These are phyloP conservation scores for Zaprionus lachaisei DNA, from an alignment of 1,140 invertebrate genomes.

Conservation along the genomic window DNA sequence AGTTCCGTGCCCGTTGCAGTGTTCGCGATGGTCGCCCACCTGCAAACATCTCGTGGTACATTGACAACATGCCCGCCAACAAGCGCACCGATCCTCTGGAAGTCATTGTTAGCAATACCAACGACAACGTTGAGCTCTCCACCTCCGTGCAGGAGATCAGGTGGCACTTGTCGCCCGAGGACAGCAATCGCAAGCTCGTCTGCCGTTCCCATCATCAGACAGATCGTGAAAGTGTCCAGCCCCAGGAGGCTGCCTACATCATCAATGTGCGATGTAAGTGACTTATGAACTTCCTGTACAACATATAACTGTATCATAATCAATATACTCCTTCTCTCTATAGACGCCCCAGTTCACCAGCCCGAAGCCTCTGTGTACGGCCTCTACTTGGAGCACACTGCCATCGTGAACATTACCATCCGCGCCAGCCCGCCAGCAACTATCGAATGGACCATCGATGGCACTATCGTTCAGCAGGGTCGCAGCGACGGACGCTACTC, in stretches of 20 bases:
- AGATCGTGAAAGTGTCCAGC: conserved; percentile 73
- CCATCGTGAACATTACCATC: conserved; percentile 89
- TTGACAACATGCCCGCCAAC: conserved; percentile 87
- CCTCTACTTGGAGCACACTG: conserved; percentile 88
- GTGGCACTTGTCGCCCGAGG: conserved; percentile 86
- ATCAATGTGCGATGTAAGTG: conserved; percentile 78
- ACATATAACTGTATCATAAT: not conserved
- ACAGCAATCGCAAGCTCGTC: conserved; percentile 87
- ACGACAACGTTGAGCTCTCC: conserved; percentile 85
- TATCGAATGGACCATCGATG: conserved; percentile 88
- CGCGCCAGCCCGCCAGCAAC: conserved; percentile 88
- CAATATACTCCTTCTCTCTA: conserved; percentile 6
- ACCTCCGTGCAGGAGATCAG: conserved; percentile 88
- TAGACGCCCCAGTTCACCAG: conserved; percentile 87
- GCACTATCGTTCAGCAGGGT: conserved; percentile 86
- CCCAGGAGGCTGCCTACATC: conserved; percentile 70
- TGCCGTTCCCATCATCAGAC: conserved; percentile 88
- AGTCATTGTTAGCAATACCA: conserved; percentile 83
- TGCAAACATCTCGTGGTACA: conserved; percentile 89
- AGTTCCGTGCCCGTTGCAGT: conserved; percentile 88
- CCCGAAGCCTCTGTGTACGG: conserved; percentile 87
- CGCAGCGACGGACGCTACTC: conserved; percentile 74
- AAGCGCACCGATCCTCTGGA: conserved; percentile 86
- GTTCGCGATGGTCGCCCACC: conserved; percentile 89
- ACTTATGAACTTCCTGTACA: not conserved